Base-by-base conservation (phyloP, 1,140 invertebrate genomes). In the Argopecten irradians region DNA sequence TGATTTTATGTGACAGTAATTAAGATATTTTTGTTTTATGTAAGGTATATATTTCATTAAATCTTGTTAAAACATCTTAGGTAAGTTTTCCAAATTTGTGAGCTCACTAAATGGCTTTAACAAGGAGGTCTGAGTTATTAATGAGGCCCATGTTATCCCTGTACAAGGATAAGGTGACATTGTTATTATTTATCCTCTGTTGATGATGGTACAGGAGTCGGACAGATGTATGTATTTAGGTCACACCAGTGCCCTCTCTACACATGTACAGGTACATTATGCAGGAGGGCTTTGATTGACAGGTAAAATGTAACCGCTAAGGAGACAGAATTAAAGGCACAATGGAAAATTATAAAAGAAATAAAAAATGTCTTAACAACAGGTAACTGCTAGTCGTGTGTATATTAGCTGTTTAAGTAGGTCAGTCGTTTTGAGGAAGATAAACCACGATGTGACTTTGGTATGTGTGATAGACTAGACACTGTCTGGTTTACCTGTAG, bases 381-480 rank as follows among this genome's bases (percentile, higher is more conserved):
- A 28, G 8, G n/a, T 71, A 71, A 8, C n/a, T 71, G 13, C 55
- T 71, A 28, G 22, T 3, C 28, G 43, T 55, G 8, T 71, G 55
- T 5, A 71, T 71, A 71, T 71, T 71, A 71, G 22, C 55, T 71
- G 55, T 71, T 71, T 71, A 71, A 71, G 22, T 28, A 71, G 55
- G 55, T 71, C 55, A 71, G 55, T 71, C 28, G 55, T 71, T 71
- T 71, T 71, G 55, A 71, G 55, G 55, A 71, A 71, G 55, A 71
- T 71, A 71, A 71, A 71, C n/a, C 55, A 71, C 55, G n/a, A 3
- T 71, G 55, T 71, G n/a, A 28, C 55, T 71, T 16, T 28, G 55
- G 19, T 71, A 71, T 71, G 55, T 71, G 5, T 46, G 1, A 39
- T 46, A 11, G n/a, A 28, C 22, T 28, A 71, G 55, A 71, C 55